Evolutionary conservation across 2,797 vertebrate genomes (phyloP).

Genomic region (Perodicticus potto): DNA sequence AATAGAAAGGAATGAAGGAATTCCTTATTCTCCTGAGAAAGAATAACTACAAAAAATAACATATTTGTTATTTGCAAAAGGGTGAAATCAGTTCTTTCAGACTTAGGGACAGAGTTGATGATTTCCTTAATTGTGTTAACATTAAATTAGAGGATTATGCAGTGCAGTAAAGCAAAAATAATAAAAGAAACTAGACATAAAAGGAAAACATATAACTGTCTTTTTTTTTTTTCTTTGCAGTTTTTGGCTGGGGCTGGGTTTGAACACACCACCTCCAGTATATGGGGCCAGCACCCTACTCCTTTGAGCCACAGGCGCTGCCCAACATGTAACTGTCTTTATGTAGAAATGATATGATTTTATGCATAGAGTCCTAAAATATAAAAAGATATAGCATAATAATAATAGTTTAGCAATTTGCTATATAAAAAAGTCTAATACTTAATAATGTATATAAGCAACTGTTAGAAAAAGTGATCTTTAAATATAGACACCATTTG

Average conservation of each 20-base stretch:
- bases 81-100: slow-evolving; percentile 40
- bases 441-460: not conserved
- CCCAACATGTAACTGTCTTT: not conserved
- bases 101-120: not conserved
- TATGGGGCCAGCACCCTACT: too few relatives aligned
- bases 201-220: not conserved
- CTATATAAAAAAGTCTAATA: slow-evolving; percentile 17
- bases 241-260: too few relatives aligned
- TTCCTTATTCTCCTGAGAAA: not conserved
- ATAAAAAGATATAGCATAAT: not conserved
- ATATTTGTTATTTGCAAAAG: not conserved
- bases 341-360: not conserved
- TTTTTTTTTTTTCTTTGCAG: too few relatives aligned
- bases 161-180: not conserved
- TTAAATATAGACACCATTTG: not conserved
- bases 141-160: not conserved
- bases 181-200: not conserved
- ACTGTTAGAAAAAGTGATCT: slow-evolving; percentile 1
- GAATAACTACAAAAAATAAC: not conserved
- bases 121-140: not conserved
- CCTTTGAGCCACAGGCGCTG: too few relatives aligned
- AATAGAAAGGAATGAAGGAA: not conserved
- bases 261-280: too few relatives aligned
- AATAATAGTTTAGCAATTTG: not conserved
- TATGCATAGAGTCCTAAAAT: slow-evolving; percentile 40